Percentiles rank a stretch among this genome's conserved stretches.
Evolutionary conservation across 1,140 invertebrate genomes (phyloP).

Genomic region (Drosophila busckii): DNA sequence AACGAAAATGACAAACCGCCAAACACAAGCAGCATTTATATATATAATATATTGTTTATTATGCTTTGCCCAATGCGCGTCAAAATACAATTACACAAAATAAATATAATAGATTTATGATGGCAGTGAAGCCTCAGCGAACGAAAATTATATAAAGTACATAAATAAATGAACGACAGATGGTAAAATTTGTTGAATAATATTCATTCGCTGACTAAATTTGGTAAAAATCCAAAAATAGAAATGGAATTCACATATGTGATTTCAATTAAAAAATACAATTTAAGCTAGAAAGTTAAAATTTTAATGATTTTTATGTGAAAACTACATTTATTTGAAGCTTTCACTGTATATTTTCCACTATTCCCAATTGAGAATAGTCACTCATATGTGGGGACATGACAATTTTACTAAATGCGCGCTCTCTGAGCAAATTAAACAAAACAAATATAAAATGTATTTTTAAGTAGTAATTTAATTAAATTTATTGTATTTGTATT

Average conservation of each 20-base stretch:
- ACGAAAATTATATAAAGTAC: background rate
- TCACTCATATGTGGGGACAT: too few relatives aligned
- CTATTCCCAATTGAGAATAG: too few relatives aligned
- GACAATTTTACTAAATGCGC: background rate
- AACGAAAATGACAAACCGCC: conserved; percentile 48
- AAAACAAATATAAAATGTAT: conserved; percentile 15
- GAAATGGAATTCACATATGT: too few relatives aligned
- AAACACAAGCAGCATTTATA: conserved; percentile 30
- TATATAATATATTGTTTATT: conserved; percentile 37
- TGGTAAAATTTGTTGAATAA: too few relatives aligned
- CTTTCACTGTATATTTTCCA: too few relatives aligned
- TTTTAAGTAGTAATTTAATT: conserved; percentile 70
- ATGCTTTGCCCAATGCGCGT: conserved; percentile 20
- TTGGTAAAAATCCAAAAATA: too few relatives aligned
- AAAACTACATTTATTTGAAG: too few relatives aligned
- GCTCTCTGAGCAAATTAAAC: background rate
- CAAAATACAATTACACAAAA: conserved; percentile 5
- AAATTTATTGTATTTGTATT: conserved; percentile 68
- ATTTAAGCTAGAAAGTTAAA: too few relatives aligned
- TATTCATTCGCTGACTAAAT: too few relatives aligned
- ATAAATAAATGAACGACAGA: too few relatives aligned
- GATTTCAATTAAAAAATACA: too few relatives aligned
- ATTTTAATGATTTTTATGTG: too few relatives aligned
- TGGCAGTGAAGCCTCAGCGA: background rate
- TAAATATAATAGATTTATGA: background rate